phyloP scores from a whole-genome alignment of 2,113 vertebrate species.

The Hippocampus barbouri region DNA sequence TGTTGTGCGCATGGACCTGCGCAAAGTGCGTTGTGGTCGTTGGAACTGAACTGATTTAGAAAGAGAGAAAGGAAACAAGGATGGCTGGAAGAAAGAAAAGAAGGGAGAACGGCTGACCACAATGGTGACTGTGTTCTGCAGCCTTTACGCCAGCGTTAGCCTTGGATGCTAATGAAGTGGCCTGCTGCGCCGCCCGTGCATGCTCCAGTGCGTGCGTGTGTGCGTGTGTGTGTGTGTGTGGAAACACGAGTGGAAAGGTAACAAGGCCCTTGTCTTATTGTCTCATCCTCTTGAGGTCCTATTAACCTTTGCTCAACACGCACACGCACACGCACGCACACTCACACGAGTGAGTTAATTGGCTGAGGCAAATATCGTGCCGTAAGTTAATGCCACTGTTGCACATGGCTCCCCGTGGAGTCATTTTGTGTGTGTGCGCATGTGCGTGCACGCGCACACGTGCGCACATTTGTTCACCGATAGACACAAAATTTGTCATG shows the following conservation, averaged over 20 bases:
- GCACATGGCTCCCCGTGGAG: slow-evolving; percentile 38
- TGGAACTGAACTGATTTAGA: no score
- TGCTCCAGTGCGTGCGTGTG: slow-evolving; percentile 11
- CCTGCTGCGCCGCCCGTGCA: slow-evolving; percentile 15
- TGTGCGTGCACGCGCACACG: background rate
- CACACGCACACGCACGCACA: slow-evolving; percentile 15
- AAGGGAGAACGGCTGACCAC: no score
- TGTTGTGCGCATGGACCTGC: no score
- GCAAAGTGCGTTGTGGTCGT: no score
- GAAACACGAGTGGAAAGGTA: slow-evolving; percentile 42
- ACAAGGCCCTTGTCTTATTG: slow-evolving; percentile 46
- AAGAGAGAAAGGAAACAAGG: no score
- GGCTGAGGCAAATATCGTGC: slow-evolving; percentile 55
- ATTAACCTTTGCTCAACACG: slow-evolving; percentile 54
- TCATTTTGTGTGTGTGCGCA: slow-evolving; percentile 7
- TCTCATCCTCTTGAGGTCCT: slow-evolving; percentile 53
- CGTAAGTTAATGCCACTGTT: slow-evolving; percentile 58
- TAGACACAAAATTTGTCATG: background rate
- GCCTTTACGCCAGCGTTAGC: slow-evolving; percentile 39
- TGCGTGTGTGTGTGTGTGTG: background rate
- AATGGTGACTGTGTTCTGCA: slow-evolving; percentile 22
- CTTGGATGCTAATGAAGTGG: slow-evolving; percentile 47
- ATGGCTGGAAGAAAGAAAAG: background rate
- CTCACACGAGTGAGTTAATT: slow-evolving; percentile 57
- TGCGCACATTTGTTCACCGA: background rate